Evolutionary conservation across 2,113 vertebrate genomes (phyloP).

Genomic region (Tautogolabrus adspersus): DNA sequence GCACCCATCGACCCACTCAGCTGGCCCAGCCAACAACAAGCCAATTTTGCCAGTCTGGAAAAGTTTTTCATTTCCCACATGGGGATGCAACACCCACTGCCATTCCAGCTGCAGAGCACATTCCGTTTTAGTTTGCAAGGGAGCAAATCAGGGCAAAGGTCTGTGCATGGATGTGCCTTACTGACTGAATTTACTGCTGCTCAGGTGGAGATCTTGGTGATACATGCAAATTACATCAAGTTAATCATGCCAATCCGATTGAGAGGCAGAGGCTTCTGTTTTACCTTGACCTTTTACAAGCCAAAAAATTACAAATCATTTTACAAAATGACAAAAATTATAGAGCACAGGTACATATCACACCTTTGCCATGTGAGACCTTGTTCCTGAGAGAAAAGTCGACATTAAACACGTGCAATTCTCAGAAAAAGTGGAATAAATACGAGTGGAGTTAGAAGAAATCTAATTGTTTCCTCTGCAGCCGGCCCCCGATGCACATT

Average conservation of each 20-base stretch:
- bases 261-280: neutral
- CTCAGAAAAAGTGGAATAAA: conserved; percentile 40
- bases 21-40: conserved; percentile 20
- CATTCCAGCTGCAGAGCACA: conserved; percentile 59
- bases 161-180: conserved; percentile 20
- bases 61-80: conserved; percentile 56
- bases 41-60: conserved; percentile 46
- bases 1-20: conserved; percentile 4
- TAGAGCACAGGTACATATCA: neutral
- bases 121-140: conserved; percentile 34
- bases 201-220: neutral
- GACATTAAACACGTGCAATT: conserved; percentile 31
- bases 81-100: conserved; percentile 29
- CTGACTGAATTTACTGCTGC: neutral
- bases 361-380: neutral
- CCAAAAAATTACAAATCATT: neutral
- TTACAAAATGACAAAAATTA: neutral
- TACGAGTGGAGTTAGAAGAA: conserved; percentile 29
- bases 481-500: conserved; percentile 38
- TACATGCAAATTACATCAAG: conserved; percentile 1
- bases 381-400: conserved; percentile 1
- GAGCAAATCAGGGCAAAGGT: conserved; percentile 36
- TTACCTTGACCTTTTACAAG: neutral
- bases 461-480: conserved; percentile 65
- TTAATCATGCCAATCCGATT: neutral